Evolutionary conservation across 2,797 vertebrate species (phyloP).

Genomic region (Macrochelys suwanniensis): DNA sequence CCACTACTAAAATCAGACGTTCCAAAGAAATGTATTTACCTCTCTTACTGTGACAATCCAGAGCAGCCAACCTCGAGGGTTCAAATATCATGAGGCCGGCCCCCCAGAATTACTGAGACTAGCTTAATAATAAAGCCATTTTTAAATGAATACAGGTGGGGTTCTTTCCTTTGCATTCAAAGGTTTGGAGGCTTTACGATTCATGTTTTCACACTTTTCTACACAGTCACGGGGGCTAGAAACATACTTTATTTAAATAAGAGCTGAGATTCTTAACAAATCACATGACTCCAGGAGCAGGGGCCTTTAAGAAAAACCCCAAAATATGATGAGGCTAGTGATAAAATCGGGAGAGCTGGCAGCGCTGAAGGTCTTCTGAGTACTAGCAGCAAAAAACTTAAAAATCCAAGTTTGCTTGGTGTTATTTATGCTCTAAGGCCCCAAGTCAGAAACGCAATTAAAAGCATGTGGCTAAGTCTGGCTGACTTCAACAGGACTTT

Average conservation of each 20-base stretch:
- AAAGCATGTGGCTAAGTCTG: neutral
- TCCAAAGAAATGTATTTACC: neutral
- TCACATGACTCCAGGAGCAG: neutral
- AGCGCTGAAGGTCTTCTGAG: slow-evolving; percentile 4
- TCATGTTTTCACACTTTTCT: neutral
- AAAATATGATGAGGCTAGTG: neutral
- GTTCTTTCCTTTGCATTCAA: neutral
- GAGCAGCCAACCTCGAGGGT: neutral
- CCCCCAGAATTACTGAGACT: neutral
- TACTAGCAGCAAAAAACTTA: neutral
- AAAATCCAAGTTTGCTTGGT: neutral
- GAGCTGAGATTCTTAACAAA: neutral
- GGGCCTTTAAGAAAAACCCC: neutral
- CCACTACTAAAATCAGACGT: neutral
- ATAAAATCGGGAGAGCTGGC: slow-evolving; percentile 6
- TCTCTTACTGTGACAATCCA: neutral
- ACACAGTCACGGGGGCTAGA: neutral
- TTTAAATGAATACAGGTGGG: neutral
- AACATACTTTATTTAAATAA: slow-evolving; percentile 1
- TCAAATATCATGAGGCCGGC: neutral
- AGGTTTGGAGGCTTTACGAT: neutral
- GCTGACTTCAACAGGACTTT: neutral
- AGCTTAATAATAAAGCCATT: neutral
- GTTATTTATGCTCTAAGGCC: neutral
- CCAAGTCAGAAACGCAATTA: slow-evolving; percentile 7